A percentile compares a stretch with the other conserved stretches of the same genome.
Conservation (phyloP, 2,797 vertebrate genomes). For the Gambusia yucatana region DNA sequence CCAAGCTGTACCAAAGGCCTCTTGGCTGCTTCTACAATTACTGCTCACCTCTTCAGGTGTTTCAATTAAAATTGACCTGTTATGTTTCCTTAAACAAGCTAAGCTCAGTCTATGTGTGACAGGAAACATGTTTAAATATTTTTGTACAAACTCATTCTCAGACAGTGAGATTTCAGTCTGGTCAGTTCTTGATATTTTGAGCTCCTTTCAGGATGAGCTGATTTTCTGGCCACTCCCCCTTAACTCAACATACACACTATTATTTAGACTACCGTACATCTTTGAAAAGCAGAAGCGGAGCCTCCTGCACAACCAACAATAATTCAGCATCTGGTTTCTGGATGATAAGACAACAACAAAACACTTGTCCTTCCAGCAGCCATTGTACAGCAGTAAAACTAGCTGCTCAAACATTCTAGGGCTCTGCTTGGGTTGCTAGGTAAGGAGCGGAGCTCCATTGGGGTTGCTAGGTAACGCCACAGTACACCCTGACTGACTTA, state of each 20-base stretch:
- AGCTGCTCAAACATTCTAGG: background rate
- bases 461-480: background rate
- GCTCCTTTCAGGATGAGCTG: no score
- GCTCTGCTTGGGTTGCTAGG: background rate
- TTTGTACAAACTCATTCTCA: no score
- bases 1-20: background rate
- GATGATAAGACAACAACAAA: background rate
- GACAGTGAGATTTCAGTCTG: no score
- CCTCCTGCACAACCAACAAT: background rate
- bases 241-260: background rate
- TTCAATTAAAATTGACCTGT: background rate
- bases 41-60: background rate
- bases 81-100: no score
- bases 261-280: background rate
- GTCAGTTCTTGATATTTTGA: no score
- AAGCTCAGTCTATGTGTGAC: no score
- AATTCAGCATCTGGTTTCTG: background rate
- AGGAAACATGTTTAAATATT: no score
- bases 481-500: no score
- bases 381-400: background rate
- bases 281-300: background rate
- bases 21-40: background rate
- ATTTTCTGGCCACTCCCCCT: background rate
- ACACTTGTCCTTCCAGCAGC: background rate
- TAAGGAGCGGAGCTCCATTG: no score